These are phyloP conservation scores for Lomographa bimaculata DNA, from an alignment of 2,888 invertebrate genomes.

Conservation along the genomic window DNA sequence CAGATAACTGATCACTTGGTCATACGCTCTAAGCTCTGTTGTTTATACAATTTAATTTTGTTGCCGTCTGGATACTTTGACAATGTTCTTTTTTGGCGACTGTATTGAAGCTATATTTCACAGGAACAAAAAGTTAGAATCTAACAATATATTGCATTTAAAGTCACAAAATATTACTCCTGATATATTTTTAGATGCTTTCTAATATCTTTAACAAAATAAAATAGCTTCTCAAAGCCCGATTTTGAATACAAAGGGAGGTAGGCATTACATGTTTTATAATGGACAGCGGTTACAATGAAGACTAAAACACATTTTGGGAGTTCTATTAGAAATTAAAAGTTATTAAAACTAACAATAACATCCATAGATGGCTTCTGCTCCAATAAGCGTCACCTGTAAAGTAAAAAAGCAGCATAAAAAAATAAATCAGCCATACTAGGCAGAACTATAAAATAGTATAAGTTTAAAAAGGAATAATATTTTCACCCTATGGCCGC, in stretches of 20 bases:
- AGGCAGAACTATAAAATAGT: no score
- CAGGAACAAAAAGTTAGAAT: slow-evolving; percentile 15
- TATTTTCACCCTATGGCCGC: no score
- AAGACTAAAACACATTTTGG: slow-evolving; percentile 5
- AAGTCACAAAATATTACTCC: slow-evolving; percentile 1
- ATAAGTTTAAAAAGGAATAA: no score
- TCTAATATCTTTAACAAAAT: slow-evolving; percentile 6
- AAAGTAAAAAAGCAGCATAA: slow-evolving; percentile 41
- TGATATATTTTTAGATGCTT: slow-evolving; percentile 3
- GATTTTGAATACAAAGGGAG: slow-evolving; percentile 6
- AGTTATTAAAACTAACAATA: slow-evolving; percentile 44
- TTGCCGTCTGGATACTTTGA: slow-evolving; percentile 21
- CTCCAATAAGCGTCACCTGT: slow-evolving; percentile 67
- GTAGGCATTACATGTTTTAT: no score
- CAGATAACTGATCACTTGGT: slow-evolving; percentile 46
- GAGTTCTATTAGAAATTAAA: slow-evolving; percentile 36
- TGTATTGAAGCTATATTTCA: slow-evolving; percentile 26
- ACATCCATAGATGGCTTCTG: slow-evolving; percentile 55
- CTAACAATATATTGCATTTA: slow-evolving; percentile 1
- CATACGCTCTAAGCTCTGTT: slow-evolving; percentile 52
- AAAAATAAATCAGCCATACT: no score
- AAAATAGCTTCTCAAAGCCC: slow-evolving; percentile 5
- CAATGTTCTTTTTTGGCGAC: slow-evolving; percentile 19
- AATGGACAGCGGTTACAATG: slow-evolving; percentile 32
- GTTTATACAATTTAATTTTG: slow-evolving; percentile 29